These are phyloP conservation scores for Atethmia centrago DNA, from an alignment of 2,888 invertebrate genomes.

Conservation along the genomic window DNA sequence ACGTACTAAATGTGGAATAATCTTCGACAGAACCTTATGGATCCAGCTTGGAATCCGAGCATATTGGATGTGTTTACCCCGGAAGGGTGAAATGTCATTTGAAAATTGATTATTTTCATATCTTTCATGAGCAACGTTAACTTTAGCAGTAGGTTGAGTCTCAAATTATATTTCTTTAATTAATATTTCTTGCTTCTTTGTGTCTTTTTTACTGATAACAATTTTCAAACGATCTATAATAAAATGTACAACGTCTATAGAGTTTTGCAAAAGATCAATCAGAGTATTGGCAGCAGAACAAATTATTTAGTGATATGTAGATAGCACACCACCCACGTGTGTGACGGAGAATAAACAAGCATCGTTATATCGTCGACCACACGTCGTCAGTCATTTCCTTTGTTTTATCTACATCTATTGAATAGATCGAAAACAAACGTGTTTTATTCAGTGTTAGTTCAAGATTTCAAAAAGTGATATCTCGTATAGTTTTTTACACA, in stretches of 20 bases:
- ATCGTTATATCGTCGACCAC: constrained; percentile 43
- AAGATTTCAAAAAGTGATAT: not conserved
- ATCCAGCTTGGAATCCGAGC: constrained; percentile 28
- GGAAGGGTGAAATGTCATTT: constrained; percentile 52
- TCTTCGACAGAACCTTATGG: constrained; percentile 65
- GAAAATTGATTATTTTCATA: not conserved
- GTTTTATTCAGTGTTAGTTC: not conserved
- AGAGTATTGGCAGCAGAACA: constrained; percentile 44
- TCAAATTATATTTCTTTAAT: not conserved
- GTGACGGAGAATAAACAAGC: constrained; percentile 39
- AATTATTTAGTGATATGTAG: constrained; percentile 48
- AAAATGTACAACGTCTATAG: not conserved
- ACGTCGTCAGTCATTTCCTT: constrained; percentile 33
- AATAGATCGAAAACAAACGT: constrained; percentile 12
- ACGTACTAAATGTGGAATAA: constrained; percentile 71
- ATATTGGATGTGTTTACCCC: constrained; percentile 24
- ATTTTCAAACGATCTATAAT: not conserved
- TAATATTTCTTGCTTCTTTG: not conserved
- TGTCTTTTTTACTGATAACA: not conserved
- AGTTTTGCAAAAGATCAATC: constrained; percentile 54
- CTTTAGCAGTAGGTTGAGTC: not conserved
- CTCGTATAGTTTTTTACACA: not conserved
- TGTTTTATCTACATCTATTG: constrained; percentile 37
- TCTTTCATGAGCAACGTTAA: not conserved
- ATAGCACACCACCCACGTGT: constrained; percentile 50